Base-by-base conservation (phyloP, 35 echinoderm and acorn worm genomes). In the Ptychodera flava region DNA sequence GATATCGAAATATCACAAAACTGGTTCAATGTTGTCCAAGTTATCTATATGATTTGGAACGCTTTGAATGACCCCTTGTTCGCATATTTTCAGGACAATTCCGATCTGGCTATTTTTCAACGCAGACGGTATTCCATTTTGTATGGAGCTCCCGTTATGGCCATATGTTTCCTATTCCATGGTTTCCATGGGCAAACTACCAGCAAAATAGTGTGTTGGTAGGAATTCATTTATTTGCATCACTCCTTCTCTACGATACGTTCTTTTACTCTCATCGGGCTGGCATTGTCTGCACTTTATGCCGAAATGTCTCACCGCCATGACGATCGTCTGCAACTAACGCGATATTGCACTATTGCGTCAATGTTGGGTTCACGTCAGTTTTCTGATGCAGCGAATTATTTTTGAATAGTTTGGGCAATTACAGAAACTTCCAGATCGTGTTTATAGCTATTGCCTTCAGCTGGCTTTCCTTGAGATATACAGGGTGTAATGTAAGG, bases 161-260 rank as follows among this genome's bases (percentile, higher is more conserved):
- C 87, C 6, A 27, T 95, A 28, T 84, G 87, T 80, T 95, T 95
- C 77, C 35, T 95, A 16, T 78, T 97, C 89, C 92, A n/a, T 97
- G 95, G 95, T 97, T 97, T 90, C 95, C 92, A 16, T 97, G 95
- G 95, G 81, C 90, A 33, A 36, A 92, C 76, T 97, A 97, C 34
- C 78, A 80, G 15, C 85, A 35, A 28, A 82, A 92, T 80, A 80
- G 89, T 31, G 94, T 92, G 95, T 12, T 94, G 16, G 77, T 77
- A 37, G 95, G 95, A 1, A 38, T 97, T 0, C 95, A 97, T 80
- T 75, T 97, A 53, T 89, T 86, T 29, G 87, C 94, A 0, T 85
- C 95, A 30, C 76, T 97, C 2, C 92, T 87, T 78, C 91, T 87
- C 32, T 97, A 97, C 77, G 95, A 97, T 92, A 87, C 95, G 0